Evolutionary conservation across 2,888 invertebrate species (phyloP).

Genomic region (Hydroisotoma schaefferi): DNA sequence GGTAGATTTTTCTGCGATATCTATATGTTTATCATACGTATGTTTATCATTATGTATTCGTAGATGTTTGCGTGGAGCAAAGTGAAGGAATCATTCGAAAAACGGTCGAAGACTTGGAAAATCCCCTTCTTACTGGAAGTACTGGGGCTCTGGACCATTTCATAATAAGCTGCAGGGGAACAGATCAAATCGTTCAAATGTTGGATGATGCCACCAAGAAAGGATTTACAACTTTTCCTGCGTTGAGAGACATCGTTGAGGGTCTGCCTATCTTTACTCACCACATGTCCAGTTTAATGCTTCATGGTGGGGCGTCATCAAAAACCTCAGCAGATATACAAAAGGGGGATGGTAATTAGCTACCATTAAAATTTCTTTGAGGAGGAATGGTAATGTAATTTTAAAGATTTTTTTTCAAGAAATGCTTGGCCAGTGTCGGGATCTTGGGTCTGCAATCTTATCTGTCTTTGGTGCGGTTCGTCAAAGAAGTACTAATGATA

Average conservation of each 20-base stretch:
- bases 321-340: constrained; percentile 65
- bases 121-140: constrained; percentile 55
- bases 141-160: constrained; percentile 49
- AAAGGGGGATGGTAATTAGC: constrained; percentile 55
- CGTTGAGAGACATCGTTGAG: constrained; percentile 52
- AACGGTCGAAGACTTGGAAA: constrained; percentile 62
- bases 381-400: not conserved
- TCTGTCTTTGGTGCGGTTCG: constrained; percentile 32
- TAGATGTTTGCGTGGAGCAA: constrained; percentile 54
- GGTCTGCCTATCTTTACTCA: constrained; percentile 59
- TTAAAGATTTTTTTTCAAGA: constrained; percentile 18
- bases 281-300: constrained; percentile 60
- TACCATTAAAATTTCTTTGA: not conserved
- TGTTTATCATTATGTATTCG: constrained; percentile 29
- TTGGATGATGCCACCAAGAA: constrained; percentile 34
- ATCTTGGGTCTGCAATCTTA: constrained; percentile 36
- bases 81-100: constrained; percentile 57
- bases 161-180: constrained; percentile 36
- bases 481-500: not conserved
- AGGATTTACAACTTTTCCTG: constrained; percentile 37
- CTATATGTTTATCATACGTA: constrained; percentile 19
- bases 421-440: constrained; percentile 40
- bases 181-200: constrained; percentile 26
- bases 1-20: constrained; percentile 1
- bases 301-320: constrained; percentile 72